A percentile compares a stretch with the other conserved stretches of the same genome.
Conservation (phyloP, 2,888 invertebrate species). For the Ophioninae sp. region DNA sequence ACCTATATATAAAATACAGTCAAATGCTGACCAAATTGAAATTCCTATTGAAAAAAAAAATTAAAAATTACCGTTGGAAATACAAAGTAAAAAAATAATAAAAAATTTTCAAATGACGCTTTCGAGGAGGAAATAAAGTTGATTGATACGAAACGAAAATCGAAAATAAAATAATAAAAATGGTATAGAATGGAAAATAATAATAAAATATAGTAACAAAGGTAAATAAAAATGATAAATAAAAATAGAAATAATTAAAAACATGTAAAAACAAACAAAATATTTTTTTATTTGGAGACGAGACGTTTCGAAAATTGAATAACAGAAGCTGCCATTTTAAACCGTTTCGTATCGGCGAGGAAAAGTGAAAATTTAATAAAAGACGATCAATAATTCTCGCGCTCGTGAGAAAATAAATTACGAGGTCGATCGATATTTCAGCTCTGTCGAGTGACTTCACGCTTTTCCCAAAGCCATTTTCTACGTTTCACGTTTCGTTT, state of each 20-base stretch:
- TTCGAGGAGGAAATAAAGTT: no score
- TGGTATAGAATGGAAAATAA: no score
- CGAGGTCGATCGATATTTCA: conserved; percentile 14
- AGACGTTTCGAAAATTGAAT: not conserved
- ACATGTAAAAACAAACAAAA: not conserved
- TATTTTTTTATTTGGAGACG: not conserved
- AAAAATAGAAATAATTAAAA: not conserved
- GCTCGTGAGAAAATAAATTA: conserved; percentile 27
- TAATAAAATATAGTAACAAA: no score
- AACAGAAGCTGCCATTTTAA: not conserved
- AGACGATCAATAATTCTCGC: conserved; percentile 17
- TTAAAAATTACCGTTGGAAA: not conserved
- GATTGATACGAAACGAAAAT: no score
- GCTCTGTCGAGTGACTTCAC: conserved; percentile 1
- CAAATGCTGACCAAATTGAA: no score
- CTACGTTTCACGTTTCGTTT: not conserved
- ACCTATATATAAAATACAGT: no score
- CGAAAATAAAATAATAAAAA: no score
- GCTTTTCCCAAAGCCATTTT: not conserved
- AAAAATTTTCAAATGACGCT: no score
- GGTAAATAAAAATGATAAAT: no score
- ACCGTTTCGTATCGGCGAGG: not conserved
- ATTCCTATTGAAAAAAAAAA: no score
- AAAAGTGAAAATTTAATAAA: conserved; percentile 1
- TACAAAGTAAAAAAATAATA: not conserved